Percentiles rank a stretch among this genome's conserved stretches.
These are phyloP conservation scores for Tinamus major DNA, from an alignment of 2,797 vertebrate genomes.

Conservation along the genomic window DNA sequence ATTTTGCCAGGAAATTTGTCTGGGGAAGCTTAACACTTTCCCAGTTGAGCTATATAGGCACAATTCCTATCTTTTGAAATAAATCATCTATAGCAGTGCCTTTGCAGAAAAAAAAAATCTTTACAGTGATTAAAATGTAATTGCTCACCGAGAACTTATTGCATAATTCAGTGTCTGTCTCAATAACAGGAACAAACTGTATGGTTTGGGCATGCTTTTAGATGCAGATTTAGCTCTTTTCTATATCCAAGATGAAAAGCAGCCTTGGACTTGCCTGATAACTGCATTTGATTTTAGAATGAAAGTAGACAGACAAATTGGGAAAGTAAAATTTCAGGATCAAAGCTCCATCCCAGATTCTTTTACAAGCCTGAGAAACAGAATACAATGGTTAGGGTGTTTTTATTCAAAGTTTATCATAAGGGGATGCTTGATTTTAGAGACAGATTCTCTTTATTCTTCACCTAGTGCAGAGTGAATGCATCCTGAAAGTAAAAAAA, in stretches of 20 bases:
- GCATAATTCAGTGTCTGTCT: conserved; percentile 72
- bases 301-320: conserved; percentile 53
- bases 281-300: conserved; percentile 63
- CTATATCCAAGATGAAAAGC: conserved; percentile 61
- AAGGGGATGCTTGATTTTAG: conserved; percentile 58
- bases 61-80: conserved; percentile 38
- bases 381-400: conserved; percentile 42
- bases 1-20: conserved; percentile 45
- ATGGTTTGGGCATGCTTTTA: conserved; percentile 59
- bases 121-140: conserved; percentile 71
- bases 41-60: conserved; percentile 3
- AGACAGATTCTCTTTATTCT: conserved; percentile 31
- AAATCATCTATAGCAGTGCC: conserved; percentile 26
- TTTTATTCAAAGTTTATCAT: conserved; percentile 57
- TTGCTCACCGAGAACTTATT: conserved; percentile 61
- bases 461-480: not conserved
- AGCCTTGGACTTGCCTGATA: conserved; percentile 51
- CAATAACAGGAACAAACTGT: conserved; percentile 53
- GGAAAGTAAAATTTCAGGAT: conserved; percentile 60
- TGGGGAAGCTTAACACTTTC: conserved; percentile 6
- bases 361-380: conserved; percentile 50
- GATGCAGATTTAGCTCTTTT: conserved; percentile 66
- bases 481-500: not conserved
- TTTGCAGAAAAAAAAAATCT: conserved; percentile 50
- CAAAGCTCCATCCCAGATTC: conserved; percentile 59